Evolutionary conservation across 2,888 invertebrate species (phyloP).

Genomic region (Gryllus longicercus): DNA sequence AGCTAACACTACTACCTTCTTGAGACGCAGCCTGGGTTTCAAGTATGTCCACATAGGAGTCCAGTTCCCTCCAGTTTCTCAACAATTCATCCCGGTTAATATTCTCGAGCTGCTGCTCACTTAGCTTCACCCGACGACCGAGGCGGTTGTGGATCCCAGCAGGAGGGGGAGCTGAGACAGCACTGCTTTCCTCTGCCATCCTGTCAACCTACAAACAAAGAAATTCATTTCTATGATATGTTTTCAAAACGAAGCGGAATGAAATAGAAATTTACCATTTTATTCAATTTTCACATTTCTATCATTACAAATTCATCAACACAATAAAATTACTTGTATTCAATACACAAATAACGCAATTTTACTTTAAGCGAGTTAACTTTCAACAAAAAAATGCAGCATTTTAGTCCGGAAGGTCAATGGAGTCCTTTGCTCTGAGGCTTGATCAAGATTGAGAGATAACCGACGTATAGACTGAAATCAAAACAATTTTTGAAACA

Average conservation of each 20-base stretch:
- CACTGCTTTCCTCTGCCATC: slow-evolving; percentile 33
- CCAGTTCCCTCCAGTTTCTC: slow-evolving; percentile 70
- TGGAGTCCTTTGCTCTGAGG: too few relatives aligned
- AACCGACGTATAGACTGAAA: too few relatives aligned
- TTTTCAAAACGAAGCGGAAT: not conserved
- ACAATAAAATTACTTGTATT: not conserved
- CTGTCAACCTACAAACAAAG: slow-evolving; percentile 18
- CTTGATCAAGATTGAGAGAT: too few relatives aligned
- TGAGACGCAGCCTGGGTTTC: slow-evolving; percentile 70
- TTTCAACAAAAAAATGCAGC: too few relatives aligned
- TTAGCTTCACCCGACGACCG: slow-evolving; percentile 55
- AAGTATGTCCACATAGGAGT: slow-evolving; percentile 70
- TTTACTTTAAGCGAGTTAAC: too few relatives aligned
- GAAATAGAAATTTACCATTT: not conserved
- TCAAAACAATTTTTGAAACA: too few relatives aligned
- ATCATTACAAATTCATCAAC: not conserved
- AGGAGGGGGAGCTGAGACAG: slow-evolving; percentile 25
- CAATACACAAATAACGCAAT: not conserved
- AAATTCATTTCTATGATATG: not conserved
- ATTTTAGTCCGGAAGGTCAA: too few relatives aligned
- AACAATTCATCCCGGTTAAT: slow-evolving; percentile 63
- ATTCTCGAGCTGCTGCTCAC: slow-evolving; percentile 62
- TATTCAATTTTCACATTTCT: not conserved
- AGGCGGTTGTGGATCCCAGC: slow-evolving; percentile 25
- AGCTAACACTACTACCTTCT: slow-evolving; percentile 62